These are phyloP conservation scores for Pyrgus malvae DNA, from an alignment of 2,888 invertebrate species.

Conservation along the genomic window DNA sequence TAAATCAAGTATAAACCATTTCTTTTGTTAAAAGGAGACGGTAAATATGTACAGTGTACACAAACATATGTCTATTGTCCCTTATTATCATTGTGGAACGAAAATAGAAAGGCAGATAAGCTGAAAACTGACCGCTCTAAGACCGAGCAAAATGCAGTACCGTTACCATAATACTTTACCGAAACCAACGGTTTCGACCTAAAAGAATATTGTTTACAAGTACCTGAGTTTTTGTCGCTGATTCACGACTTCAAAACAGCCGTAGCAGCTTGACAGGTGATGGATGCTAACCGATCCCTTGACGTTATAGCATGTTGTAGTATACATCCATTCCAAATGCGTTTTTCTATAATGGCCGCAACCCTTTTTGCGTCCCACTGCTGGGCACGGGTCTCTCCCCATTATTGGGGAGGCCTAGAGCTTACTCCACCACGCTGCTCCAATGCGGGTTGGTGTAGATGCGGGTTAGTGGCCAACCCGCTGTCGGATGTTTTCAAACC, in stretches of 20 bases:
- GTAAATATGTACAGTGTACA: background rate
- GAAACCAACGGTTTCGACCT: conserved; percentile 40
- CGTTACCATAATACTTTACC: conserved; percentile 43
- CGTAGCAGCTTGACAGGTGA: conserved; percentile 37
- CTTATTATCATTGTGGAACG: background rate
- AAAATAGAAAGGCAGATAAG: conserved; percentile 18
- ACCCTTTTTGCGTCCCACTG: no score
- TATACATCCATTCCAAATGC: background rate
- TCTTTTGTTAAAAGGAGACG: background rate
- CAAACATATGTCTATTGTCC: background rate
- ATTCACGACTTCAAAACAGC: conserved; percentile 47
- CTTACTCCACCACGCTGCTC: no score
- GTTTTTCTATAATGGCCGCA: no score
- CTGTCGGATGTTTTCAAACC: no score
- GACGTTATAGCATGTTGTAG: background rate
- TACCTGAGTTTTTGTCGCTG: conserved; percentile 49
- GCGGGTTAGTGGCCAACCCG: no score
- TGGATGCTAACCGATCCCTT: background rate
- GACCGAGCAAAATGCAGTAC: conserved; percentile 30
- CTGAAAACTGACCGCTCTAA: conserved; percentile 17
- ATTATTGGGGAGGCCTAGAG: no score
- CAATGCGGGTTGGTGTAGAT: no score
- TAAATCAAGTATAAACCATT: no score
- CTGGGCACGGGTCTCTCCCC: no score
- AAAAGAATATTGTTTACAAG: conserved; percentile 39